A percentile compares a stretch with the other conserved stretches of the same genome.
These are phyloP conservation scores for Agrochola macilenta DNA, from an alignment of 2,888 invertebrate genomes.

Conservation along the genomic window DNA sequence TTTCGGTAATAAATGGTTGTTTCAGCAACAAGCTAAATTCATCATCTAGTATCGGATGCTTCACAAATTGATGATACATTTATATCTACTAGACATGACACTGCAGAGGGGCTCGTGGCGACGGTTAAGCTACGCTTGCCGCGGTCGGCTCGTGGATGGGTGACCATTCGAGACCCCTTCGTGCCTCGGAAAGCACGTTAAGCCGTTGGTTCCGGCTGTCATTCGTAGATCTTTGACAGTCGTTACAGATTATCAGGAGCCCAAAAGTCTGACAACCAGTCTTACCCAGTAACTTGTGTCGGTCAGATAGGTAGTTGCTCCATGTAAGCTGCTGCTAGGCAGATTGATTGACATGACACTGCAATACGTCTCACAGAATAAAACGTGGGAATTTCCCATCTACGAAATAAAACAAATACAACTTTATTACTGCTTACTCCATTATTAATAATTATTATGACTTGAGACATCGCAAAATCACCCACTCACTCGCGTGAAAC, in stretches of 20 bases:
- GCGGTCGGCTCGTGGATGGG: background rate
- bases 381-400: constrained; percentile 50
- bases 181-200: background rate
- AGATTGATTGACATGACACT: background rate
- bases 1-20: background rate
- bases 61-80: background rate
- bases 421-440: constrained; percentile 34
- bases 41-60: background rate
- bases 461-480: constrained; percentile 33
- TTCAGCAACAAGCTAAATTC: background rate
- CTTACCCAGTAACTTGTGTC: background rate
- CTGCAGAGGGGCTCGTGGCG: too few species aligned
- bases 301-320: background rate
- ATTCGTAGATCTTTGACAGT: background rate
- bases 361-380: background rate
- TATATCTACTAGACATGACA: background rate
- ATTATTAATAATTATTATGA: constrained; percentile 49
- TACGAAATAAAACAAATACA: constrained; percentile 43
- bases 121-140: too few species aligned
- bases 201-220: background rate
- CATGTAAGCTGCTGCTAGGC: background rate
- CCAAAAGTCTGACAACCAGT: too few species aligned
- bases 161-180: background rate
- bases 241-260: background rate
- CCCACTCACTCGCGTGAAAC: constrained; percentile 22